Percentiles rank a stretch among this genome's conserved stretches.
These are phyloP conservation scores for Hyles euphorbiae DNA, from an alignment of 1,140 invertebrate genomes.

Conservation along the genomic window DNA sequence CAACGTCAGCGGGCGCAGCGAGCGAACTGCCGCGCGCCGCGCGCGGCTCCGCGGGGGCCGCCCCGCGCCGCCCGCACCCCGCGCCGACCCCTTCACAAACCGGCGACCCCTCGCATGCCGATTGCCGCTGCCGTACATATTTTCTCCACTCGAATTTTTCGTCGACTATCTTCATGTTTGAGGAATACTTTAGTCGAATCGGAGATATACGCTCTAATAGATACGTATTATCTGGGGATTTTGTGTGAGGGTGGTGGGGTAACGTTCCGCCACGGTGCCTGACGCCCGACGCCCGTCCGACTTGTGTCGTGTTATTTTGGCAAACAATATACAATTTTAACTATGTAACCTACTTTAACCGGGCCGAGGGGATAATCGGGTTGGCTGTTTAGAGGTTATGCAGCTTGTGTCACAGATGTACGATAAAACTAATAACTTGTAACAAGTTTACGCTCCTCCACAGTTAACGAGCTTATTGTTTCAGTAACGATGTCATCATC, in stretches of 20 bases:
- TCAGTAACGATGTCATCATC: no score
- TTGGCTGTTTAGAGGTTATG: no score
- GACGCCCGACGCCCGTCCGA: slow-evolving; percentile 5
- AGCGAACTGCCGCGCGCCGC: slow-evolving; percentile 50
- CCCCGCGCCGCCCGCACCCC: slow-evolving; percentile 31
- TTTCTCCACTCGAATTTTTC: slow-evolving; percentile 73
- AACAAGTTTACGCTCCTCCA: no score
- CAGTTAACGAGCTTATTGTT: no score
- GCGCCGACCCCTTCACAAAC: slow-evolving; percentile 30
- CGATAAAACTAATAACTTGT: no score
- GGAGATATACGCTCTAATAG: slow-evolving; percentile 70
- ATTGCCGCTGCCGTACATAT: slow-evolving; percentile 59
- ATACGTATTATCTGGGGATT: slow-evolving; percentile 67
- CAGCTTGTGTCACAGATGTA: no score
- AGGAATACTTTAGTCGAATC: slow-evolving; percentile 70
- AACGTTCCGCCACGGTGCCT: slow-evolving; percentile 25
- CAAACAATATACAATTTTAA: slow-evolving; percentile 22
- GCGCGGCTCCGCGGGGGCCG: slow-evolving; percentile 32
- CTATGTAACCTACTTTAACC: no score
- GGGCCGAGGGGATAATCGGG: no score
- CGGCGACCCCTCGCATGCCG: slow-evolving; percentile 54
- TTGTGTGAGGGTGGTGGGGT: slow-evolving; percentile 40
- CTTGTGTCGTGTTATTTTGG: slow-evolving; percentile 18
- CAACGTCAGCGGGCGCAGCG: slow-evolving; percentile 30
- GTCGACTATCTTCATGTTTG: slow-evolving; percentile 71